Conservation (phyloP, 1,140 invertebrate genomes). For the Saxidomus purpurata region DNA sequence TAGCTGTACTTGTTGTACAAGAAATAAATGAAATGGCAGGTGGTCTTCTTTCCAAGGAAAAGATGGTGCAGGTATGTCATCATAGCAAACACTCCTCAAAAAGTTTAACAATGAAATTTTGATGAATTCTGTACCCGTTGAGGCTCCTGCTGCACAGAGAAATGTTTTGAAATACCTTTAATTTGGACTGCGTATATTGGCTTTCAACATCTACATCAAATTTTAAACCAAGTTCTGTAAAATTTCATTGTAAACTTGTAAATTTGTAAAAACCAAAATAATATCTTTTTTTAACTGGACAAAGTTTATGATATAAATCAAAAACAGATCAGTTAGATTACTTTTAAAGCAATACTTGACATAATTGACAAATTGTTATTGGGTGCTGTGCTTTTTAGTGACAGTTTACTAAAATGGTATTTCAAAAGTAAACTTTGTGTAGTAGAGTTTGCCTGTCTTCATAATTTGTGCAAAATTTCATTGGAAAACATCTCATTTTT, state of each 20-base stretch:
- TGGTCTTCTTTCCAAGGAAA: conserved; percentile 5
- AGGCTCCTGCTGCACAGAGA: not conserved
- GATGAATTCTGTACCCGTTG: not conserved
- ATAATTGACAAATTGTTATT: not conserved
- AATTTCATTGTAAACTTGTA: conserved; percentile 26
- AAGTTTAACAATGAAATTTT: conserved; percentile 36
- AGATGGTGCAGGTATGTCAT: conserved; percentile 31
- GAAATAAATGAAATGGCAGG: conserved; percentile 18
- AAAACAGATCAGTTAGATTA: no score
- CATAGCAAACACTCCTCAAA: not conserved
- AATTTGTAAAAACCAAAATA: no score
- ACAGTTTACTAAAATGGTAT: not conserved
- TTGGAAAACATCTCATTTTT: not conserved
- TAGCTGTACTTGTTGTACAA: conserved; percentile 30
- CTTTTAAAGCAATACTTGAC: not conserved
- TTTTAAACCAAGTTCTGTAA: not conserved
- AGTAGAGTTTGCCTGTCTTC: conserved; percentile 20
- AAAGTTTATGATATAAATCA: no score
- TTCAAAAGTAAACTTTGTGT: conserved; percentile 45
- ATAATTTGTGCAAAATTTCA: not conserved
- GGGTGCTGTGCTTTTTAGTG: conserved; percentile 23
- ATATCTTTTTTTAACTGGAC: no score
- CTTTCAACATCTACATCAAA: not conserved
- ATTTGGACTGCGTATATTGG: not conserved
- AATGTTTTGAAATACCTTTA: conserved; percentile 35